Base-by-base conservation (phyloP, 2,888 invertebrate species). In the Parnassius glacialis region DNA sequence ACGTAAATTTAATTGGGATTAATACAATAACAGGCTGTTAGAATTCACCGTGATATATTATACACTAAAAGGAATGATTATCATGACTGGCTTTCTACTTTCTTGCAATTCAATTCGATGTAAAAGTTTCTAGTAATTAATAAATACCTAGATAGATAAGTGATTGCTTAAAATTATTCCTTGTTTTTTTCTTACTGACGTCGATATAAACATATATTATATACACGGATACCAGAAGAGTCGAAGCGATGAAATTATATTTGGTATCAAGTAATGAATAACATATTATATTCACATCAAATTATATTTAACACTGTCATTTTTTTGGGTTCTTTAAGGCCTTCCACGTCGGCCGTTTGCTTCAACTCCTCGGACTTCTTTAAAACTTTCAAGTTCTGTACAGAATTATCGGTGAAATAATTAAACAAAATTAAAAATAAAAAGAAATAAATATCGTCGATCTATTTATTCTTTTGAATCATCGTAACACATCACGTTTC, bases 91-190 rank as follows among this genome's bases (percentile, higher is more conserved):
- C 48, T 44, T 20, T 43, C 13, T 20, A 56, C 12, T 34, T 44
- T 41, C 34, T 25, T n/a, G 25, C 10, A 12, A 53, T 34, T 13
- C 62, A 52, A 57, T 63, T 63, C 63, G 63, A 63, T 63, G 59
- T 63, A 56, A 63, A 13, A 52, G 25, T 56, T 63, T 63, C 48
- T 59, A 57, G 48, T 52, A 56, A 56, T 56, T 52, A 63, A 63
- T 63, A 63, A 63, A 63, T 63, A 63, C 52, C 56, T 63, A 67
- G 64, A 62, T 65, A 67, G 60, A 59, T 60, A 65, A 67, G 58
- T 68, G 66, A 67, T 64, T 52, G 67, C 73, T 75, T 75, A 75
- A 72, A 72, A 69, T 72, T 73, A 75, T 74, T 74, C 75, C 75
- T 74, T 74, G 74, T 74, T 73, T 69, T 16, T 66, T 70, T 57